A percentile compares a stretch with the other conserved stretches of the same genome.
Evolutionary conservation across 2,888 invertebrate genomes (phyloP).

Genomic region (Hydropsyche betteni): DNA sequence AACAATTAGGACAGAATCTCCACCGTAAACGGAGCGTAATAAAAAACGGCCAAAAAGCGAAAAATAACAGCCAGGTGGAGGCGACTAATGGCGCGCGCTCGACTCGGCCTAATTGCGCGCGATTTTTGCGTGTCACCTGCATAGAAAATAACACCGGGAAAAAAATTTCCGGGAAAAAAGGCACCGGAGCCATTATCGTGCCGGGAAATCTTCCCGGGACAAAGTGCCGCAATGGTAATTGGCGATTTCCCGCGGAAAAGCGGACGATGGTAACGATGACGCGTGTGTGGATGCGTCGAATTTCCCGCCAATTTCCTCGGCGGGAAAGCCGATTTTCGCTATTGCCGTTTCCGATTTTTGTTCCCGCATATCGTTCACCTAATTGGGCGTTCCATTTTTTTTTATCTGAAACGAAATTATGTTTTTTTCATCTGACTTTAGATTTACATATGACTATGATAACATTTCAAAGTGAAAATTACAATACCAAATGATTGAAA

Average conservation of each 20-base stretch:
- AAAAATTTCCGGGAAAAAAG: slow-evolving; percentile 25
- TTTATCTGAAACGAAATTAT: too few species aligned
- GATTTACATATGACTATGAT: too few species aligned
- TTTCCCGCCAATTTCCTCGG: too few species aligned
- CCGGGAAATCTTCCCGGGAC: not conserved
- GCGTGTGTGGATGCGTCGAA: too few species aligned
- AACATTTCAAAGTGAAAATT: too few species aligned
- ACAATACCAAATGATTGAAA: too few species aligned
- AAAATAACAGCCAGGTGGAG: slow-evolving; percentile 2
- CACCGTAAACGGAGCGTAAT: not conserved
- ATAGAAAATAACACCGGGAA: slow-evolving; percentile 44
- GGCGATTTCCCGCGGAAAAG: slow-evolving; percentile 35
- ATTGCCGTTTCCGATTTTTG: too few species aligned
- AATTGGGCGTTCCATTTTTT: too few species aligned
- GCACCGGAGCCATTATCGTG: not conserved
- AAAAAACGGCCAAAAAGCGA: slow-evolving; percentile 4
- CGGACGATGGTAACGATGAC: too few species aligned
- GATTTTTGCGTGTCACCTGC: slow-evolving; percentile 48
- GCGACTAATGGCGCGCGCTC: slow-evolving; percentile 4
- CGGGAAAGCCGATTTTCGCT: too few species aligned
- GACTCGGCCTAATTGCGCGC: slow-evolving; percentile 33
- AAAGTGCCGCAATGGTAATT: slow-evolving; percentile 35
- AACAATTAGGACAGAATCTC: not conserved
- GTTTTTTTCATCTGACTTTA: too few species aligned
- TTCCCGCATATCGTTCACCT: too few species aligned